Conservation (phyloP, 2,888 invertebrate species). For the Ceraclea dissimilis region DNA sequence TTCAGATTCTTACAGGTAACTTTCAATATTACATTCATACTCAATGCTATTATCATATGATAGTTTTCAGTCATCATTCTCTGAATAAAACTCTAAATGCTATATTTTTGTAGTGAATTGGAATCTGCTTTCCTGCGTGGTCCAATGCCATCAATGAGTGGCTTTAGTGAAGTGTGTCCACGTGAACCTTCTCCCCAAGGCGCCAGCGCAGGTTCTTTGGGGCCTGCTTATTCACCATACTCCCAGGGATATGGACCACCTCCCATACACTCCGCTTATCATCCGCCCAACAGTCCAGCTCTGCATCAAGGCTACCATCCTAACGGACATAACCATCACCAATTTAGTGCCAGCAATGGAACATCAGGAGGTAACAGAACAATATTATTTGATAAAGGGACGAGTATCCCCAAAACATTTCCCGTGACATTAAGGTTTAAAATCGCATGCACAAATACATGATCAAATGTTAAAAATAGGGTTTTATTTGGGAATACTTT, state of each 20-base stretch:
- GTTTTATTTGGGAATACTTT: too few relatives aligned
- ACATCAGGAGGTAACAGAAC: constrained; percentile 33
- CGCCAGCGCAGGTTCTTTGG: constrained; percentile 27
- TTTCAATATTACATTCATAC: neutral
- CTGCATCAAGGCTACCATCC: constrained; percentile 54
- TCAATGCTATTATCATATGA: too few relatives aligned
- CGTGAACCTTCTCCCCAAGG: constrained; percentile 37
- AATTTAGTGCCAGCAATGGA: constrained; percentile 46
- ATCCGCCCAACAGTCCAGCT: constrained; percentile 53
- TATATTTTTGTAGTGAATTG: constrained; percentile 18
- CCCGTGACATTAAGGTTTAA: too few relatives aligned
- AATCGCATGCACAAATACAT: too few relatives aligned
- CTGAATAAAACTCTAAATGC: too few relatives aligned
- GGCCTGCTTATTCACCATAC: constrained; percentile 31
- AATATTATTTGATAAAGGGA: too few relatives aligned
- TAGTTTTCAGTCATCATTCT: too few relatives aligned
- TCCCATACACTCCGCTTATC: constrained; percentile 40
- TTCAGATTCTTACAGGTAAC: constrained; percentile 55
- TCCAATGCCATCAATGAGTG: constrained; percentile 32
- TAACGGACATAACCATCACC: constrained; percentile 41
- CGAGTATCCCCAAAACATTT: too few relatives aligned
- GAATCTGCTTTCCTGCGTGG: constrained; percentile 24
- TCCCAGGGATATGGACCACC: constrained; percentile 47
- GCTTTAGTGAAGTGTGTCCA: constrained; percentile 27
- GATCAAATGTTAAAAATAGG: too few relatives aligned